Evolutionary conservation across 2,888 invertebrate species (phyloP).

Genomic region (Acanthosoma haemorrhoidale): DNA sequence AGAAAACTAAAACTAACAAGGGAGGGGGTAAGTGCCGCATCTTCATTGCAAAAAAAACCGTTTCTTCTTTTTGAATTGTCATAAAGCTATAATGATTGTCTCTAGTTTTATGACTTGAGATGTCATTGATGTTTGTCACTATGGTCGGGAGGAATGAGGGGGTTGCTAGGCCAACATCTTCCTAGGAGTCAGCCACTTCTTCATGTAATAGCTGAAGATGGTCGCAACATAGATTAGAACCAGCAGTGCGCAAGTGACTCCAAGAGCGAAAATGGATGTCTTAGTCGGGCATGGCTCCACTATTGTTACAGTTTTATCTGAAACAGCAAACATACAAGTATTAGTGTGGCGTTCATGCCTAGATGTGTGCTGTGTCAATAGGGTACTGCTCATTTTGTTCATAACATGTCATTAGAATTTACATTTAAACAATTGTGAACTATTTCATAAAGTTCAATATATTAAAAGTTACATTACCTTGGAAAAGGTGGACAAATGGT

Average conservation of each 20-base stretch:
- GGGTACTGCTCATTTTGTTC: no score
- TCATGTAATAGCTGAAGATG: slow-evolving; percentile 88
- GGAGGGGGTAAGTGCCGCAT: slow-evolving; percentile 42
- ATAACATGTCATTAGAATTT: no score
- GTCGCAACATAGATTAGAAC: slow-evolving; percentile 85
- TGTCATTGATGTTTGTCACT: slow-evolving; percentile 15
- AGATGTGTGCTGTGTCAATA: no score
- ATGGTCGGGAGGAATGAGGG: neutral
- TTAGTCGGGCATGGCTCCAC: slow-evolving; percentile 88
- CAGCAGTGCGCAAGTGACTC: slow-evolving; percentile 84
- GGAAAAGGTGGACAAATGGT: no score
- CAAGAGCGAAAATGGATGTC: slow-evolving; percentile 82
- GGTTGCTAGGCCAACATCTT: slow-evolving; percentile 62
- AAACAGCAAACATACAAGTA: slow-evolving; percentile 43
- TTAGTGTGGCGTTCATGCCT: neutral
- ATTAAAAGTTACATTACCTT: no score
- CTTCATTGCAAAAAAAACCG: slow-evolving; percentile 42
- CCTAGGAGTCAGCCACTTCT: slow-evolving; percentile 81
- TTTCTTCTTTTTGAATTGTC: slow-evolving; percentile 4
- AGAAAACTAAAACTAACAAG: slow-evolving; percentile 26
- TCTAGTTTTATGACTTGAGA: slow-evolving; percentile 1
- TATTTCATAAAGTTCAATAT: no score
- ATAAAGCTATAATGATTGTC: slow-evolving; percentile 19
- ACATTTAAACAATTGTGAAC: no score
- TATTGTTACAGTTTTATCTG: slow-evolving; percentile 85